A percentile compares a stretch with the other conserved stretches of the same genome.
Evolutionary conservation across 1,140 invertebrate species (phyloP).

Genomic region (Drosophila miranda): DNA sequence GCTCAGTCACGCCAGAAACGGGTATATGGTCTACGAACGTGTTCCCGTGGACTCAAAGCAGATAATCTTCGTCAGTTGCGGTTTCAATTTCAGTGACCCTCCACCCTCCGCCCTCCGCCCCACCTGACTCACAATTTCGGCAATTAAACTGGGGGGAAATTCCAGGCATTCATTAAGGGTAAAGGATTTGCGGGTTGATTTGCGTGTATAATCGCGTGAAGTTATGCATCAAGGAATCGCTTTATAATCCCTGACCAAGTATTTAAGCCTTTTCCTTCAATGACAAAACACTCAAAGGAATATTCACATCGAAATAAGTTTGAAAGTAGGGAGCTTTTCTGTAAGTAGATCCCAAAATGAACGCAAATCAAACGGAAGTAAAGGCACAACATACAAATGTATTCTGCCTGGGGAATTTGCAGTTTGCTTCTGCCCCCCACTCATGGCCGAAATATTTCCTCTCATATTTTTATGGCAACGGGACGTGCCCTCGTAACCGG

Average conservation of each 20-base stretch:
- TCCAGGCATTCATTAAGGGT: conserved; percentile 21
- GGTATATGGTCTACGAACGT: conserved; percentile 39
- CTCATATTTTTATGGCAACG: conserved; percentile 46
- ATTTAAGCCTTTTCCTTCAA: neutral
- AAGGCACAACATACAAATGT: neutral
- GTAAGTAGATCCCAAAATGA: conserved; percentile 6
- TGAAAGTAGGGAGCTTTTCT: neutral
- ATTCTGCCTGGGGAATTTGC: conserved; percentile 12
- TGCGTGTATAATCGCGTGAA: conserved; percentile 35
- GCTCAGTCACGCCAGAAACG: conserved; percentile 48
- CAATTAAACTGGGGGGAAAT: conserved; percentile 27
- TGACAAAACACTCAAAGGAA: neutral
- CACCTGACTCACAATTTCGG: conserved; percentile 22
- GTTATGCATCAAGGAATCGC: conserved; percentile 12
- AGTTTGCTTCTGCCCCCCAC: conserved; percentile 24
- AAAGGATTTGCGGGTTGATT: conserved; percentile 31
- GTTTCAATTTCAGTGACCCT: conserved; percentile 34
- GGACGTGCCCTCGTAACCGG: conserved; percentile 36
- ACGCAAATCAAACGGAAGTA: conserved; percentile 37
- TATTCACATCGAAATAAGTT: neutral
- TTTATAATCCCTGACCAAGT: conserved; percentile 17
- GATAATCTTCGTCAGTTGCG: conserved; percentile 62
- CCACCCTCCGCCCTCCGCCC: neutral
- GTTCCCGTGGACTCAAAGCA: conserved; percentile 63
- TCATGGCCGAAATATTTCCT: conserved; percentile 38